Percentiles rank a stretch among this genome's conserved stretches.
Evolutionary conservation across 35 echinoderm and acorn worm species (phyloP).

Genomic region (Holothuria glaberrima): DNA sequence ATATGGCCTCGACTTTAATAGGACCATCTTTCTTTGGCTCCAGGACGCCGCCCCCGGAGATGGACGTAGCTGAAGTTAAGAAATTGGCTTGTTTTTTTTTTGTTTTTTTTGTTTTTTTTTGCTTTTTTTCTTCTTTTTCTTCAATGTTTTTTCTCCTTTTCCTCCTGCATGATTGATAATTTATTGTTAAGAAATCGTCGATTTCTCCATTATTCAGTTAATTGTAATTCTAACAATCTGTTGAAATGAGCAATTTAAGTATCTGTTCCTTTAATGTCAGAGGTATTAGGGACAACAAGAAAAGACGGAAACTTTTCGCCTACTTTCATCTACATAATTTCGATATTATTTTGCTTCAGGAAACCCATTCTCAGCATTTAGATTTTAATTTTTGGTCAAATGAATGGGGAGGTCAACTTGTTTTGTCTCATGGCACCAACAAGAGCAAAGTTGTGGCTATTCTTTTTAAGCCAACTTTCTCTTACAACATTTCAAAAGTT

Average conservation of each 20-base stretch:
- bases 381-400: conserved; percentile 23
- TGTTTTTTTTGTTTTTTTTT: neutral
- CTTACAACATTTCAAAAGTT: neutral
- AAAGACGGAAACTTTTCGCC: conserved; percentile 22
- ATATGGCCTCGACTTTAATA: no score
- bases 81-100: no score
- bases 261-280: conserved; percentile 52
- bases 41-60: no score
- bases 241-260: neutral
- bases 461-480: conserved; percentile 9
- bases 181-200: neutral
- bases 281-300: conserved; percentile 35
- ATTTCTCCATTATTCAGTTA: neutral
- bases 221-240: neutral
- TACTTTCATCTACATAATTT: conserved; percentile 27
- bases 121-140: neutral
- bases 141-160: neutral
- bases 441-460: conserved; percentile 22
- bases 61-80: no score
- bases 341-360: conserved; percentile 18
- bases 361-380: conserved; percentile 7
- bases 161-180: neutral
- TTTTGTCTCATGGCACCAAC: conserved; percentile 42
- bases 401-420: conserved; percentile 30
- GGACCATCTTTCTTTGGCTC: no score